Evolutionary conservation across 2,797 vertebrate genomes (phyloP), one percentile per base, ranked within the genome.

Genomic region (Catharus ustulatus): DNA sequence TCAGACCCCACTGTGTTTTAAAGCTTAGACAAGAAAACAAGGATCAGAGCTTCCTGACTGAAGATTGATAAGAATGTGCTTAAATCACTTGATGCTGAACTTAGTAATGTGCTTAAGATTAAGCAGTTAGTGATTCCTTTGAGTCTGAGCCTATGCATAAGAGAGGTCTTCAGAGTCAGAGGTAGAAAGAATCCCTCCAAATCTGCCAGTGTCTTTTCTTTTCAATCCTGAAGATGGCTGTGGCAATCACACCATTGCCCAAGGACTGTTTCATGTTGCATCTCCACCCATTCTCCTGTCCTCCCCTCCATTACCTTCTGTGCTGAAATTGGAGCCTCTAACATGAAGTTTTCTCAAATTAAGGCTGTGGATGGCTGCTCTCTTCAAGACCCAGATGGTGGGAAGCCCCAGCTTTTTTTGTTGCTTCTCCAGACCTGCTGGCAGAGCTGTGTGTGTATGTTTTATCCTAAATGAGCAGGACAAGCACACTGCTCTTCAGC

Each of bases 271-370:
- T 82, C 42, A 42, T 81, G 32, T 36, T 85, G 48, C 36, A 34
- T 69, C 36, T 86, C n/a, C 46, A 36, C 32, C 26, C 68, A 27
- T 74, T 90, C 27, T 76, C 34, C 48, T 67, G 4, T 59, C 19
- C 30, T 22, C 16, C 5, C 8, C 36, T 82, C 61, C 11, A 6
- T 71, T 57, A 77, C 23, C 8, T 54, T 73, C 58, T 80, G 3
- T 78, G 75, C 36, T 91, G 78, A 92, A 83, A 73, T 42, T 15
- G 38, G 21, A 90, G n/a, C 22, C 64, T 66, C 0, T 43, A 38
- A 29, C 15, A 72, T 0, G 0, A 84, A 74, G 17, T 87, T 46
- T 67, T 49, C 58, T 80, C 15, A 15, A 67, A 51, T 0, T 0
- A 68, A 88, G n/a, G 11, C 43, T 84, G 20, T n/a, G 61, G 40